Base-by-base conservation (phyloP, 2,888 invertebrate genomes). In the Ceraclea dissimilis region DNA sequence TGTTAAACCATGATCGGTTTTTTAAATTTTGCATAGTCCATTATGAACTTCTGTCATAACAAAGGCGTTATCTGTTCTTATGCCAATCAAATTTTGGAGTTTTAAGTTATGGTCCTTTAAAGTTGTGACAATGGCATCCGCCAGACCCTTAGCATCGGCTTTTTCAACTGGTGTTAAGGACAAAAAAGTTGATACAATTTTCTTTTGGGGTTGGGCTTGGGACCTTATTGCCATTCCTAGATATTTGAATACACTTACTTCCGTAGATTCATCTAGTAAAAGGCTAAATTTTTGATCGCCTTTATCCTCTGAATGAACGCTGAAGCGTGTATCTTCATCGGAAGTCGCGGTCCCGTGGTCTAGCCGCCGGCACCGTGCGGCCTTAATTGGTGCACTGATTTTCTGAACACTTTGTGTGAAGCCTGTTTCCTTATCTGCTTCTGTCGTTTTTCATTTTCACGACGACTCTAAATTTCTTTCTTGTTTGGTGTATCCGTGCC, bases 291-390 rank as follows among this genome's bases (percentile, higher is more conserved):
- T 31, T 31, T 31, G 31, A 31, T 31, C 31, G 31, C 31, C 44
- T 8, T 13, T 17, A 44, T 44, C 44, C n/a, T 44, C 44, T 44
- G 44, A 44, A 44, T 44, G 44, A 44, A 44, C 44, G 44, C 44
- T 44, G 44, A 44, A 44, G 6, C n/a, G 44, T 5, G 44, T 44
- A 44, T 44, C 44, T 11, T 44, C 11, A 44, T 44, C 44, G n/a
- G 44, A 44, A 44, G 44, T 44, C n/a, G 6, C 44, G n/a, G n/a
- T n/a, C n/a, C n/a, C n/a, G n/a, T n/a, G n/a, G n/a, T n/a, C n/a
- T n/a, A n/a, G n/a, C n/a, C n/a, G n/a, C n/a, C n/a, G n/a, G n/a
- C n/a, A n/a, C n/a, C n/a, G n/a, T n/a, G n/a, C n/a, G n/a, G n/a
- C n/a, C n/a, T n/a, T n/a, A n/a, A n/a, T n/a, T n/a, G n/a, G n/a